Conservation (phyloP, 2,113 vertebrate species). For the Zingel zingel region DNA sequence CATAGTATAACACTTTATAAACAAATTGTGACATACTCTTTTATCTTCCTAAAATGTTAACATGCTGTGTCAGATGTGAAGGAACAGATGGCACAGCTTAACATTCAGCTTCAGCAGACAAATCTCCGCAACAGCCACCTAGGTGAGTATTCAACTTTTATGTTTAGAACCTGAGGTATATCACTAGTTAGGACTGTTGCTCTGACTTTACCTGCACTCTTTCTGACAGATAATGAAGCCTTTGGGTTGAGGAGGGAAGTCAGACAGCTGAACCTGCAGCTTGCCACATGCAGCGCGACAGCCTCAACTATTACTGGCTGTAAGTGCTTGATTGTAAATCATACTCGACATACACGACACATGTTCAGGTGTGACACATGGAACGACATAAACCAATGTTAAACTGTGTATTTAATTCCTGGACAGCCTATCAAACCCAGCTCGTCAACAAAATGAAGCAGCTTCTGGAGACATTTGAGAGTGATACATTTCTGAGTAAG, state of each 20-base stretch:
- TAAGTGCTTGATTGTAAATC: neutral
- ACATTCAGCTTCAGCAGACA: constrained; percentile 9
- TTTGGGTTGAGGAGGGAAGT: constrained; percentile 28
- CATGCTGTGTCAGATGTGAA: constrained; percentile 11
- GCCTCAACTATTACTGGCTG: constrained; percentile 23
- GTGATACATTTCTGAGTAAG: constrained; percentile 42
- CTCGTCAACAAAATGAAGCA: constrained; percentile 34
- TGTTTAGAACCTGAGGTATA: rapidly evolving
- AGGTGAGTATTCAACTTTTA: constrained; percentile 22
- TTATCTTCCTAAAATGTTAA: neutral
- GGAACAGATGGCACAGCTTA: neutral
- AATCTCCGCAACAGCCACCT: neutral
- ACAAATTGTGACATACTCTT: neutral
- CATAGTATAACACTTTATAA: neutral
- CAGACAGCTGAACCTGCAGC: constrained; percentile 34
- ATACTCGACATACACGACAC: neutral
- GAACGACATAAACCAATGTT: neutral
- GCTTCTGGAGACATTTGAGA: constrained; percentile 28
- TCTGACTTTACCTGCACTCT: neutral
- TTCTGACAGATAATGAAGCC: constrained; percentile 43
- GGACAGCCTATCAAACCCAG: constrained; percentile 47
- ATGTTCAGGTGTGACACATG: neutral
- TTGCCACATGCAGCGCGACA: constrained; percentile 23
- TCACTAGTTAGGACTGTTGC: neutral
- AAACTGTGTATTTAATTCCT: constrained; percentile 2